A percentile compares a stretch with the other conserved stretches of the same genome.
Conservation (phyloP, 2,797 vertebrate genomes). For the Oceanodroma leucorhoa region DNA sequence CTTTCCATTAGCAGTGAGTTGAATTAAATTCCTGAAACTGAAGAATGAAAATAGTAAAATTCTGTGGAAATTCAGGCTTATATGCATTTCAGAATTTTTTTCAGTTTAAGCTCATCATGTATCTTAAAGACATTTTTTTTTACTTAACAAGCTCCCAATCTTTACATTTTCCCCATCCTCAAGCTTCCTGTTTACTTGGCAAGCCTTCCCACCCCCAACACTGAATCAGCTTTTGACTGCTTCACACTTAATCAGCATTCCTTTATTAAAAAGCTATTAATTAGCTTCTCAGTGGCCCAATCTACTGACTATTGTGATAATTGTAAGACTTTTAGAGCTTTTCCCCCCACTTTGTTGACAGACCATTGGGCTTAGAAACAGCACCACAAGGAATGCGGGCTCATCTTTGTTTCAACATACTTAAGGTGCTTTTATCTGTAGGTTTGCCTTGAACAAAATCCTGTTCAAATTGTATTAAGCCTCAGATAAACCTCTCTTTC, state of each 20-base stretch:
- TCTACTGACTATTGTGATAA: slow-evolving; percentile 9
- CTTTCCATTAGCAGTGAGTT: not conserved
- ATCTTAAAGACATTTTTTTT: not conserved
- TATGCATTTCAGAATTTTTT: not conserved
- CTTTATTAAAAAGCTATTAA: slow-evolving; percentile 53
- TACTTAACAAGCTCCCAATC: not conserved
- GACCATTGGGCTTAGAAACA: slow-evolving; percentile 41
- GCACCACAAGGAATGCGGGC: slow-evolving; percentile 39
- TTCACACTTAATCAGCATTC: slow-evolving; percentile 14
- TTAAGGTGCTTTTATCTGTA: slow-evolving; percentile 69
- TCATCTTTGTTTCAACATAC: slow-evolving; percentile 66
- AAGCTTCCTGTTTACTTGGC: not conserved
- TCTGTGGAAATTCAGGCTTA: not conserved
- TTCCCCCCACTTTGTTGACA: not conserved
- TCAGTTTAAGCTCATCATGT: not conserved
- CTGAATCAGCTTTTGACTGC: not conserved
- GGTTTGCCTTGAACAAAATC: slow-evolving; percentile 74
- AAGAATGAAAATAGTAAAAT: not conserved
- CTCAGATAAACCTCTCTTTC: slow-evolving; percentile 71
- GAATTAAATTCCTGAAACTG: not conserved
- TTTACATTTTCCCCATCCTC: not conserved
- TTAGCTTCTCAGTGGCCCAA: slow-evolving; percentile 4
- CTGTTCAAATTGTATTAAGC: slow-evolving; percentile 70
- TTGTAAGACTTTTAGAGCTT: slow-evolving; percentile 13
- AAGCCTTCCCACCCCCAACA: not conserved